Evolutionary conservation across 2,888 invertebrate species (phyloP).

Genomic region (Calliopum simillimum): DNA sequence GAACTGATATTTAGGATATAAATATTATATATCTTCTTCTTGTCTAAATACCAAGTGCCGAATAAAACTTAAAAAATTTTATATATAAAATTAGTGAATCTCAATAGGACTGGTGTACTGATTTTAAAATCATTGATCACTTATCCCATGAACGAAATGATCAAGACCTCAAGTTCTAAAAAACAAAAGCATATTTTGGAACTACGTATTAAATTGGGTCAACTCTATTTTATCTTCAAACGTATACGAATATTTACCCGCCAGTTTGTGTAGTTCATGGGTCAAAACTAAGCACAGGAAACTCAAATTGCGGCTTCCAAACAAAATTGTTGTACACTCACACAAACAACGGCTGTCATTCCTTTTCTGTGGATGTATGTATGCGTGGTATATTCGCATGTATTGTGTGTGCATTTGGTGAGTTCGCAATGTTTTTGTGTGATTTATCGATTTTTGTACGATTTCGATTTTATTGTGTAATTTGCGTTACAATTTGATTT

Average conservation of each 20-base stretch:
- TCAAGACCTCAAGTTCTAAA: too few relatives aligned
- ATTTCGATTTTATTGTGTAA: slow-evolving; percentile 37
- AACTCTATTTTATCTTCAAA: too few relatives aligned
- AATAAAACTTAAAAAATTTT: too few relatives aligned
- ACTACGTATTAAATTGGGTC: too few relatives aligned
- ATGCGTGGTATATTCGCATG: slow-evolving; percentile 18
- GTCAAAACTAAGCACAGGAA: background rate
- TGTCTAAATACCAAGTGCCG: too few relatives aligned
- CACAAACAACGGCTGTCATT: background rate
- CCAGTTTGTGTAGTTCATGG: background rate
- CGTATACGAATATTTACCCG: slow-evolving; percentile 7
- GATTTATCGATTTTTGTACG: slow-evolving; percentile 46
- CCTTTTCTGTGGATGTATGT: slow-evolving; percentile 5
- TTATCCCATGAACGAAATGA: too few relatives aligned
- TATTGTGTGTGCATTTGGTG: slow-evolving; percentile 15
- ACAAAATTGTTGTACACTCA: background rate
- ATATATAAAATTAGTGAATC: too few relatives aligned
- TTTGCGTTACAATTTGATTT: slow-evolving; percentile 17
- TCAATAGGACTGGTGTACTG: too few relatives aligned
- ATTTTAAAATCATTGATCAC: too few relatives aligned
- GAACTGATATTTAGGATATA: too few relatives aligned
- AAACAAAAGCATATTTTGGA: too few relatives aligned
- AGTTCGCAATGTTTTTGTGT: slow-evolving; percentile 40
- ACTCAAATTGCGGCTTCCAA: background rate
- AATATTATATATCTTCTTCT: too few relatives aligned